These are phyloP conservation scores for Scleropages formosus DNA, from an alignment of 2,797 vertebrate genomes.

Conservation along the genomic window DNA sequence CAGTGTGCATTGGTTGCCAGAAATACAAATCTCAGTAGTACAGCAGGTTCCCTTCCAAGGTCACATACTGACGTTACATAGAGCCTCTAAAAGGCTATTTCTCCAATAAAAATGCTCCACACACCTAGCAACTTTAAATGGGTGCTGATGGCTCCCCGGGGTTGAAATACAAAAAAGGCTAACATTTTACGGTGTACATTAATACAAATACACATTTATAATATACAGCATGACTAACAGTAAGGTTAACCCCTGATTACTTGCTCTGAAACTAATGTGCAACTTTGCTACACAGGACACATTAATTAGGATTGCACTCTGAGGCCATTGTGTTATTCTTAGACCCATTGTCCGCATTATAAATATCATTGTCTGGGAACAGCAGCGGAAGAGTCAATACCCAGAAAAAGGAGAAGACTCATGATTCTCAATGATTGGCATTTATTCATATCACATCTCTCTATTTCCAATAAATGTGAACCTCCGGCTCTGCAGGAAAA, in stretches of 20 bases:
- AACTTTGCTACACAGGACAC: neutral
- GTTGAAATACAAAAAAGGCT: too few relatives aligned
- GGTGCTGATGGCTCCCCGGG: too few relatives aligned
- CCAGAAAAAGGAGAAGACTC: neutral
- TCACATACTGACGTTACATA: too few relatives aligned
- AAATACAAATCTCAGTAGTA: too few relatives aligned
- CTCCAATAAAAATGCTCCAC: too few relatives aligned
- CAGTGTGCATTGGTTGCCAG: too few relatives aligned
- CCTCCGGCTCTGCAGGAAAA: neutral
- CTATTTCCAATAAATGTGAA: slow-evolving; percentile 24
- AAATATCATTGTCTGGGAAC: neutral
- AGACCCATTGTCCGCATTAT: neutral
- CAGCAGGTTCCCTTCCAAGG: too few relatives aligned
- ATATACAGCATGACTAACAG: neutral
- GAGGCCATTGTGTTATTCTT: neutral
- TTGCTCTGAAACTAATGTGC: neutral
- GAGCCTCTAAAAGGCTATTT: too few relatives aligned
- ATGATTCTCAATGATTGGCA: slow-evolving; percentile 25
- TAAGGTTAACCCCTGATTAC: slow-evolving; percentile 10
- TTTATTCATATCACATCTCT: slow-evolving; percentile 24
- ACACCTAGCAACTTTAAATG: too few relatives aligned
- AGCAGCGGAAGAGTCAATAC: neutral
- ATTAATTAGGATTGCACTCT: neutral
- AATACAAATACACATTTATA: too few relatives aligned
- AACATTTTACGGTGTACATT: too few relatives aligned